These are phyloP conservation scores for Brachionus asplanchnoidis DNA, from an alignment of 1,140 invertebrate genomes.

Conservation along the genomic window DNA sequence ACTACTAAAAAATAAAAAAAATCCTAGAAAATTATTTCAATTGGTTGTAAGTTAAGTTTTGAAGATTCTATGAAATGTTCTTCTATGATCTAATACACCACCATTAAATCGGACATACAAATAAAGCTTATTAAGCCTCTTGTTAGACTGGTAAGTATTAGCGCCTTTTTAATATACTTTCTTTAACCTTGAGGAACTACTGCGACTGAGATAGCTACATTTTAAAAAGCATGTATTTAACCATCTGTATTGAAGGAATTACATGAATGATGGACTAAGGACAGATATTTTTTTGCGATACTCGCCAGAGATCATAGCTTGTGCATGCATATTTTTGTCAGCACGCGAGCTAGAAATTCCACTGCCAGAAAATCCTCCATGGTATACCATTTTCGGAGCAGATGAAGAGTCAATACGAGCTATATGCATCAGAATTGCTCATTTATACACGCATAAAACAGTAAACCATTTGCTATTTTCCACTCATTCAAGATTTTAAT, in stretches of 20 bases:
- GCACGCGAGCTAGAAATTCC: slow-evolving; percentile 75
- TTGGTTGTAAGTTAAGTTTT: background rate
- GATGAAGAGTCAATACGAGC: slow-evolving; percentile 46
- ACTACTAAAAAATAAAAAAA: no score
- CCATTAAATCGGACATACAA: no score
- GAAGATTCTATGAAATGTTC: background rate
- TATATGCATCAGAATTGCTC: slow-evolving; percentile 20
- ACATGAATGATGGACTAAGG: slow-evolving; percentile 96
- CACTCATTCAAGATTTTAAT: background rate
- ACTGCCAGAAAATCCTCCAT: slow-evolving; percentile 77
- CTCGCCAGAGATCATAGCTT: slow-evolving; percentile 92
- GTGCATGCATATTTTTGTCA: slow-evolving; percentile 92
- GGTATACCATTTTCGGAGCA: slow-evolving; percentile 80
- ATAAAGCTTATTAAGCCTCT: background rate
- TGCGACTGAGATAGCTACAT: background rate
- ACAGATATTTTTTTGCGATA: slow-evolving; percentile 94
- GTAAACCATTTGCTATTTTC: background rate
- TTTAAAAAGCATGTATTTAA: background rate
- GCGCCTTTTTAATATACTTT: background rate
- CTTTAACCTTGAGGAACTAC: background rate
- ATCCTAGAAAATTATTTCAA: no score
- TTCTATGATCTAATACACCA: no score
- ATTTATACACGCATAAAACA: slow-evolving; percentile 20
- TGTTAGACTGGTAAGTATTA: background rate
- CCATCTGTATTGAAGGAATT: slow-evolving; percentile 67